Conservation (phyloP, 2,113 vertebrate species). For the Podarcis raffonei region DNA sequence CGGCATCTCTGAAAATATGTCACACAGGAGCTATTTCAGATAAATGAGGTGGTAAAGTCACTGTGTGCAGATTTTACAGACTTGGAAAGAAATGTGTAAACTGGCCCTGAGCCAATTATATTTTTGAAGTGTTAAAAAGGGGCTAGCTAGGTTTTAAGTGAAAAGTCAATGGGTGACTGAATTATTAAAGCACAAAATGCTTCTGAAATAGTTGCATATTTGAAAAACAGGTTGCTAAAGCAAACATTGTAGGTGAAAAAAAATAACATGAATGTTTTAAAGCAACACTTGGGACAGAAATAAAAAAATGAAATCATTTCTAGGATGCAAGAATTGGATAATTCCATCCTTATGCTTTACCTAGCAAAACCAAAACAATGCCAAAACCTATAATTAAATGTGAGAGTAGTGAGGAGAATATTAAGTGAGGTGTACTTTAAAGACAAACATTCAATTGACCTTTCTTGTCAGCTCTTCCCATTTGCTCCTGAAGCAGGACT, state of each 20-base stretch:
- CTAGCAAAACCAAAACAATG: not conserved
- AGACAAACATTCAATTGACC: not conserved
- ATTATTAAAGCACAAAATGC: conserved; percentile 37
- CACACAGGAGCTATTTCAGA: not conserved
- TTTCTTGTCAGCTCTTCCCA: too few relatives aligned
- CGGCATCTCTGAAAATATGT: not conserved
- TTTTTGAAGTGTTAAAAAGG: not conserved
- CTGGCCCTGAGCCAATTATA: not conserved
- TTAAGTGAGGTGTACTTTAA: too few relatives aligned
- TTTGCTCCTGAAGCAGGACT: not conserved
- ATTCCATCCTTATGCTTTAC: not conserved
- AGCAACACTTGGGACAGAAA: not conserved
- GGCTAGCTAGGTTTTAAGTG: not conserved
- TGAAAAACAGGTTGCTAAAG: conserved; percentile 36
- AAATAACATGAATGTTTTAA: conserved; percentile 48
- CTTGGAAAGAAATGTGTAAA: not conserved
- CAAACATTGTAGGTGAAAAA: conserved; percentile 48
- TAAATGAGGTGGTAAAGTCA: not conserved
- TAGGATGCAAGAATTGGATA: conserved; percentile 43
- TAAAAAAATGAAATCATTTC: conserved; percentile 35
- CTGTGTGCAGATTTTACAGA: not conserved
- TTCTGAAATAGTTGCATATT: conserved; percentile 60
- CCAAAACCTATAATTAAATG: not conserved
- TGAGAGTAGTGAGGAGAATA: not conserved
- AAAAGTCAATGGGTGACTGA: not conserved